Evolutionary conservation across 1,140 invertebrate species (phyloP).

Genomic region (Dreissena rostriformis): DNA sequence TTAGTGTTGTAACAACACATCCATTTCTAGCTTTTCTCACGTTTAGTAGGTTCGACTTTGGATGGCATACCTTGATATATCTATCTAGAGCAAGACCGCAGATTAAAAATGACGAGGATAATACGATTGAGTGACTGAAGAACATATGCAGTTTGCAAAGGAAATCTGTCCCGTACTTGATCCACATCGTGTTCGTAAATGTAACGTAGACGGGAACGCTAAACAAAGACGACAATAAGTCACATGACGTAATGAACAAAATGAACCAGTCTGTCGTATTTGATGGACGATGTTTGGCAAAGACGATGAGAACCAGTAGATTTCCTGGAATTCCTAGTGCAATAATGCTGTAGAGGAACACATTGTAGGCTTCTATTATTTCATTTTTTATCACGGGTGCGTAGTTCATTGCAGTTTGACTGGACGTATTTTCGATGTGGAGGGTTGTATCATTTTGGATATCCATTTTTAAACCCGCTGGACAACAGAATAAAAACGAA

Average conservation of each 20-base stretch:
- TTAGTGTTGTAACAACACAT: neutral
- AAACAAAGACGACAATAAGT: constrained; percentile 12
- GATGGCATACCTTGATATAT: constrained; percentile 4
- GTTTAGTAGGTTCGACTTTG: neutral
- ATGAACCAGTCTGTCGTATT: constrained; percentile 22
- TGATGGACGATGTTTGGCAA: neutral
- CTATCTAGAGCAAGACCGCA: constrained; percentile 6
- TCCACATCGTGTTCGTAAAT: constrained; percentile 4
- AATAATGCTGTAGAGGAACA: neutral
- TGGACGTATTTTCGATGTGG: too few relatives aligned
- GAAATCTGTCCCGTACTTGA: neutral
- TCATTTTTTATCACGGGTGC: too few relatives aligned
- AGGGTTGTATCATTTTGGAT: too few relatives aligned
- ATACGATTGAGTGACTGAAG: constrained; percentile 7
- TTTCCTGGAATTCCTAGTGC: constrained; percentile 1
- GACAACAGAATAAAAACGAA: too few relatives aligned
- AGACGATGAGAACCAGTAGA: constrained; percentile 1
- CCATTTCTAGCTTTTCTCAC: neutral
- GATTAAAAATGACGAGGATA: constrained; percentile 15
- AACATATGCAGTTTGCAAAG: constrained; percentile 21
- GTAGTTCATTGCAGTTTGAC: too few relatives aligned
- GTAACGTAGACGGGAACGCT: constrained; percentile 13
- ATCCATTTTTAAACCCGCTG: too few relatives aligned
- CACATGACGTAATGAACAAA: constrained; percentile 1
- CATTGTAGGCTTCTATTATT: neutral